Base-by-base conservation (phyloP, 1,140 invertebrate species). In the Galendromus occidentalis region DNA sequence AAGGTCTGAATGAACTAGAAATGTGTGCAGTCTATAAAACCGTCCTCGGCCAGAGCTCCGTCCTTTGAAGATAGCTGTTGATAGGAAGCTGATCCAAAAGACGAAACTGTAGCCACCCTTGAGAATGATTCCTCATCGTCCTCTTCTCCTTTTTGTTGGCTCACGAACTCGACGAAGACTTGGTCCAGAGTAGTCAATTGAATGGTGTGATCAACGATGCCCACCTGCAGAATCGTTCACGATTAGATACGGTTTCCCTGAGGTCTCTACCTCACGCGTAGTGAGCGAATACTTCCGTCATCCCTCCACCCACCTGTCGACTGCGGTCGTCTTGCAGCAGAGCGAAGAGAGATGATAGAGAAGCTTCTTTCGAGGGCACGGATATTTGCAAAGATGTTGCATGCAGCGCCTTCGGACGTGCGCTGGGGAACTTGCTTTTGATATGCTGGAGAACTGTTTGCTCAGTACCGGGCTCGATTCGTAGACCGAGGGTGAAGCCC, bases 61-160 rank as follows among this genome's bases (percentile, higher is more conserved):
- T 59, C 51, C 33, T 59, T 59, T 33, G 51, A 59, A 29, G 51
- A 59, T 22, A 59, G 51, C 9, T 59, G 51, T 25, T 59, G 51
- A 25, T 59, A 59, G 25, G 51, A 59, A 59, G 51, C 51, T 17
- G 51, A 59, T 25, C 51, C 51, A 59, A 59, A 59, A n/a, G 51
- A 59, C 22, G 51, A 59, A 17, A 59, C 51, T 14, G 51, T 59
- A 33, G 51, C 51, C 22, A 59, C 51, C 25, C 51, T 14, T 59
- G 51, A 59, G 51, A 59, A 59, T 33, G 51, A 25, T 25, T 59
- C 51, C 20, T 59, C 51, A 2, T 59, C 51, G 9, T 59, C 51
- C 14, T 59, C 51, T 25, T 59, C 51, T 17, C 51, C 51, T 17
- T 33, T 25, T 9, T 59, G 51, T 22, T 59, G 51, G 14, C 25